Base-by-base conservation (phyloP, 2,888 invertebrate species). In the Sarcophaga variegata region DNA sequence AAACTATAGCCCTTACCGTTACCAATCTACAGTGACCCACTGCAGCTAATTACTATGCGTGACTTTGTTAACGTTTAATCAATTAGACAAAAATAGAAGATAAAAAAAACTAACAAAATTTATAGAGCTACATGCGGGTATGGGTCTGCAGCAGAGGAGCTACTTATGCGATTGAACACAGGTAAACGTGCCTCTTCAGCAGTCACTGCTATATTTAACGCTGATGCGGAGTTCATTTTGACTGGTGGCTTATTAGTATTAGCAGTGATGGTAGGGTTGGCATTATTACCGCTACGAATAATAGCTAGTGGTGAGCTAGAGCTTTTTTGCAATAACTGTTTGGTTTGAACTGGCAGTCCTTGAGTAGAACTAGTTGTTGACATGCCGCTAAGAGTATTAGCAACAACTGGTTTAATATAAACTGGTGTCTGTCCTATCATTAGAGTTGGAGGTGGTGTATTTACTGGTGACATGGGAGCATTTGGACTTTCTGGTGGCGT, bases 131-230 rank as follows among this genome's bases (percentile, higher is more conserved):
- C 84, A 84, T 92, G 91, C 84, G 90, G 86, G 83, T 90, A 90
- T 85, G 90, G 91, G 88, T 94, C 93, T 86, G 94, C 91, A 81
- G 94, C 94, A 88, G 95, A 95, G 54, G 72, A 78, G 72, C 54
- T 62, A 91, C 95, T 95, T 91, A 96, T 94, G 91, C 95, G 94
- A 93, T 96, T 96, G 95, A 97, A 97, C 59, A 97, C 97, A 67
- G 97, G 97, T 92, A 97, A 95, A 90, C 97, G 94, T 75, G 95
- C 95, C 87, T 96, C 96, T 85, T 95, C 95, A 78, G 79, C 84
- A 60, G 87, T 79, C 72, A 81, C 75, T 88, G 89, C 89, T 82
- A 85, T 85, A 76, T 88, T 89, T 85, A 89, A 75, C 84, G 88
- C 89, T 86, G 88, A 88, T 85, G 88, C 88, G 81, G 88, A 87